Evolutionary conservation across 2,113 vertebrate genomes (phyloP), one percentile per base, ranked within the genome.

Genomic region (Hydrolagus affinis): DNA sequence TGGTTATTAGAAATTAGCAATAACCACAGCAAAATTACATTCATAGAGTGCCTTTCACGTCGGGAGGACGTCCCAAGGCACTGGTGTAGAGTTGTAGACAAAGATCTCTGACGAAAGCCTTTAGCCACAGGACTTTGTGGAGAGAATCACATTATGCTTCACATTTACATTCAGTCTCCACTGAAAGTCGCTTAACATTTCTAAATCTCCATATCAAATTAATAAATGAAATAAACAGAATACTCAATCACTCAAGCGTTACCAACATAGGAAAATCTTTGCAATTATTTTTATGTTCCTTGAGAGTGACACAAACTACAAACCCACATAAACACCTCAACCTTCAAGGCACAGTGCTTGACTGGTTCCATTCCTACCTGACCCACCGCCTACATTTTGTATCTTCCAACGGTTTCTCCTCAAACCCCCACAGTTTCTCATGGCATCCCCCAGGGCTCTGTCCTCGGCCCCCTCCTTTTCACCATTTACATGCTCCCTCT

Each of bases 111-210:
- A 44, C 17, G 21, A 32, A 75, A 75, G 44, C 66, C 66, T 69
- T 69, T 21, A 7, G 15, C 44, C 44, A 21, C 66, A 15, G 15
- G 21, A 69, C 66, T 21, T 69, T 69, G 21, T 69, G 21, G 44
- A 6, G 44, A 44, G 44, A 1, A 44, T 44, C 21, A 75, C 17
- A 56, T 17, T 8, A 44, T 75, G 28, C 21, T 4, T 12, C 17
- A 75, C 30, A 74, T 44, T 75, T 75, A 32, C 8, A 32, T 44
- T 44, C 14, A 73, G 71, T 11, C 6, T 19, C 56, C 71, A 73
- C 25, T 73, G 71, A 75, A 56, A 73, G 4, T 28, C 56, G 56
- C 30, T 56, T 32, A 75, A 75, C 73, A 75, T 75, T 75, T 73
- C 8, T 1, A 69, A 75, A 75, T 1, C 15, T 30, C n/a, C 7